These are phyloP conservation scores for Heliconius erato DNA, from an alignment of 2,888 invertebrate genomes.

Conservation along the genomic window DNA sequence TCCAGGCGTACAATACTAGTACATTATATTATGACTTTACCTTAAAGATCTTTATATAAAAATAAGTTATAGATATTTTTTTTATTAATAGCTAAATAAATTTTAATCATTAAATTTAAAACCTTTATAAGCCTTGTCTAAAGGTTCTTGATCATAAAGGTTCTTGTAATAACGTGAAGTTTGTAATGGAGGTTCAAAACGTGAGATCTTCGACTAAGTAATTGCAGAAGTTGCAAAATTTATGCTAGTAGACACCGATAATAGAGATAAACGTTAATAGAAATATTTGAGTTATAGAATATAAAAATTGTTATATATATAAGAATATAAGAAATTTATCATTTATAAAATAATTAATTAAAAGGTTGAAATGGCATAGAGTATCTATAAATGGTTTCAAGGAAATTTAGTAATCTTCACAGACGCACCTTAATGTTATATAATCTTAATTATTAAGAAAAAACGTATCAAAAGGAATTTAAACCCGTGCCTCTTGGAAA, in stretches of 20 bases:
- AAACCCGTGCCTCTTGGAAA: no score
- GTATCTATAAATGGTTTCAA: no score
- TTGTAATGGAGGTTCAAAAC: conserved; percentile 2
- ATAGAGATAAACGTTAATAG: neutral
- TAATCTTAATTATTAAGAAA: neutral
- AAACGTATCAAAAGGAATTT: no score
- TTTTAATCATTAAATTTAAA: neutral
- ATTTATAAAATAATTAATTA: no score
- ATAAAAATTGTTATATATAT: neutral
- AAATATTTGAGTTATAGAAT: neutral
- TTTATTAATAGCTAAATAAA: neutral
- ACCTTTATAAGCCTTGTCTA: neutral
- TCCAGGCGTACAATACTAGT: no score
- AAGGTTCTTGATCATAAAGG: neutral
- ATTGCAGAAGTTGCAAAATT: conserved; percentile 3
- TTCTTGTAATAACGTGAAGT: neutral
- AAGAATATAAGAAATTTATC: no score
- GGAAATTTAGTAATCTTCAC: no score
- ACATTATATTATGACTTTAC: no score
- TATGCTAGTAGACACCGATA: neutral
- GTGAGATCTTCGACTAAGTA: neutral
- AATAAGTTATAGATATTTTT: no score
- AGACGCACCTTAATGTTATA: neutral
- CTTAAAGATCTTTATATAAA: no score
- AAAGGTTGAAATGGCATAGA: no score